Base-by-base conservation (phyloP, 2,888 invertebrate genomes). In the Dryobotodes eremita region DNA sequence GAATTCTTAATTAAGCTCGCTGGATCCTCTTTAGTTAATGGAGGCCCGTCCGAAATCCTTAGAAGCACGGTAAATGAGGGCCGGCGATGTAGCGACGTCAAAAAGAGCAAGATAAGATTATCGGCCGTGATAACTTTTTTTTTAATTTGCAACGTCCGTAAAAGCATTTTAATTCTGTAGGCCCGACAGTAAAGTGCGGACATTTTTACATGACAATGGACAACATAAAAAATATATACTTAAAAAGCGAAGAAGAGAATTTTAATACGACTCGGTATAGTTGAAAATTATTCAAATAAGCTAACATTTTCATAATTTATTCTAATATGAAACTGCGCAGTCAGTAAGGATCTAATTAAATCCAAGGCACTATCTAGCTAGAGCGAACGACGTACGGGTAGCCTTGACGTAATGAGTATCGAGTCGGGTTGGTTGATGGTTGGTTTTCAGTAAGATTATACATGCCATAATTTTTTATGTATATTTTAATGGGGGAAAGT, bases 1-100 rank as follows among this genome's bases (percentile, higher is more conserved):
- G 96, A 96, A 96, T 96, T 95, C 95, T 95, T 96, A 96, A 96
- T 96, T 96, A 96, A 96, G 95, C 94, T 92, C 90, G 93, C 92
- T 92, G 92, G 92, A 95, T 94, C 94, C 96, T 96, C 95, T 95
- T 95, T 94, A 93, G 90, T 94, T 96, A 96, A 96, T 96, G 96
- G 96, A 94, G 90, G 93, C 91, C 90, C 92, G 93, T 92, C 94
- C 93, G 89, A 94, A 94, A 94, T 94, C 94, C 93, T 94, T 93
- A 92, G 93, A 91, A 93, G 92, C 92, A 91, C 90, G 91, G 93
- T 93, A 94, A 95, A 95, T 94, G 95, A 93, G 90, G 91, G 90
- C 90, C 91, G 92, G 89, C 89, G 87, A 89, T 89, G 88, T 89
- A 85, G 88, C 88, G 88, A 93, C 92, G 92, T 93, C 94, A 92